These are phyloP conservation scores for Acleris holmiana DNA, from an alignment of 2,888 invertebrate genomes.

Conservation along the genomic window DNA sequence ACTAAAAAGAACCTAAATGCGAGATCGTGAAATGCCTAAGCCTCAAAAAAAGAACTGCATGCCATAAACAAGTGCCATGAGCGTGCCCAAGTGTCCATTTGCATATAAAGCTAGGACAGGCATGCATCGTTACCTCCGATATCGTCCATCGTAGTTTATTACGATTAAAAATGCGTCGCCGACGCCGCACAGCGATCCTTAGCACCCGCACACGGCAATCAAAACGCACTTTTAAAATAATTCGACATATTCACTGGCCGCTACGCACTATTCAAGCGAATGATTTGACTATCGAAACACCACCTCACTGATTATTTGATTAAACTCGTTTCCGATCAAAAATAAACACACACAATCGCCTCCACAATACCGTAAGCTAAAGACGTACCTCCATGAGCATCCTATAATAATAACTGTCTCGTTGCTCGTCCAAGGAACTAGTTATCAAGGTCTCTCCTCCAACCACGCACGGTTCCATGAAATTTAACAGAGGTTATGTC, in stretches of 20 bases:
- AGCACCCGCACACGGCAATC: constrained; percentile 61
- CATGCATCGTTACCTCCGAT: constrained; percentile 78
- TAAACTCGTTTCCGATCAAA: constrained; percentile 48
- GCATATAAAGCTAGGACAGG: constrained; percentile 48
- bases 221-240: constrained; percentile 71
- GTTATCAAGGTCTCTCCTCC: constrained; percentile 84
- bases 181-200: constrained; percentile 70
- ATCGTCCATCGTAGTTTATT: constrained; percentile 75
- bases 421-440: constrained; percentile 81
- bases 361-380: constrained; percentile 70
- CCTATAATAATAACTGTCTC: constrained; percentile 82
- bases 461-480: constrained; percentile 77
- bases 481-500: constrained; percentile 70
- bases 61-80: constrained; percentile 34
- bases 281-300: constrained; percentile 50
- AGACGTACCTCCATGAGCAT: constrained; percentile 82
- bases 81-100: constrained; percentile 32
- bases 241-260: constrained; percentile 67
- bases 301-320: constrained; percentile 59
- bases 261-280: constrained; percentile 56
- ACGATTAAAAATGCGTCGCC: constrained; percentile 61
- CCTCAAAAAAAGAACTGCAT: constrained; percentile 39
- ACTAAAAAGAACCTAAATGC: constrained; percentile 39
- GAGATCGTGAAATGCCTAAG: constrained; percentile 40
- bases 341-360: constrained; percentile 65